Evolutionary conservation across 2,888 invertebrate species (phyloP).

Genomic region (Aporophyla lueneburgensis): DNA sequence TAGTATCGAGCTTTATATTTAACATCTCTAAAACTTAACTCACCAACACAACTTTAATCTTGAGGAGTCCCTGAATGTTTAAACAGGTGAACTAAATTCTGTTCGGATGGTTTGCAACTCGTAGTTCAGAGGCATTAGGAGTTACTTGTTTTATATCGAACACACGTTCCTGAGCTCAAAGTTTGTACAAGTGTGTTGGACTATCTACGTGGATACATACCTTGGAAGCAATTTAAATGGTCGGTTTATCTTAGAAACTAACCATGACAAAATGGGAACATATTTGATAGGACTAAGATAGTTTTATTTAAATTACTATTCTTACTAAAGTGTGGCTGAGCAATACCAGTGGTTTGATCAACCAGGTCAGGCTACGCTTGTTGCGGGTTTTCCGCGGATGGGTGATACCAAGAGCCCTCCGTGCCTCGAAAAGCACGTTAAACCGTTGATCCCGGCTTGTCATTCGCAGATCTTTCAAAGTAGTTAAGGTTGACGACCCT

Average conservation of each 20-base stretch:
- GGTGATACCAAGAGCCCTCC: no score
- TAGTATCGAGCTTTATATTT: neutral
- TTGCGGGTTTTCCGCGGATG: no score
- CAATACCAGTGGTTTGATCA: no score
- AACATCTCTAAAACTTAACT: neutral
- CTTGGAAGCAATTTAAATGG: conserved; percentile 13
- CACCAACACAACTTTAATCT: conserved; percentile 22
- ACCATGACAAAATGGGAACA: neutral
- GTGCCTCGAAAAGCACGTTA: no score
- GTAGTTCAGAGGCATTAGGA: conserved; percentile 42
- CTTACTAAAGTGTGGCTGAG: no score
- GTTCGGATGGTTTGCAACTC: conserved; percentile 27
- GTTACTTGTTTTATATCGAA: conserved; percentile 62
- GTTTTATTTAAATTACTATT: neutral
- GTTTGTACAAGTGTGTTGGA: conserved; percentile 38
- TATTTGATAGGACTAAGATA: neutral
- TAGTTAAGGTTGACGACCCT: no score
- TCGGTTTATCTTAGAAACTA: conserved; percentile 33
- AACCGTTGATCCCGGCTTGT: no score
- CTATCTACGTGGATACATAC: conserved; percentile 20
- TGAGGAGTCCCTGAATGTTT: conserved; percentile 40
- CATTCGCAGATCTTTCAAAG: no score
- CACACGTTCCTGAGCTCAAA: conserved; percentile 51
- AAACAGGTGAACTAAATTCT: conserved; percentile 54
- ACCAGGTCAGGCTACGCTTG: no score